Evolutionary conservation across 2,797 vertebrate species (phyloP), one percentile per base, ranked within the genome.

Genomic region (Tenualosa thibaudeaui): DNA sequence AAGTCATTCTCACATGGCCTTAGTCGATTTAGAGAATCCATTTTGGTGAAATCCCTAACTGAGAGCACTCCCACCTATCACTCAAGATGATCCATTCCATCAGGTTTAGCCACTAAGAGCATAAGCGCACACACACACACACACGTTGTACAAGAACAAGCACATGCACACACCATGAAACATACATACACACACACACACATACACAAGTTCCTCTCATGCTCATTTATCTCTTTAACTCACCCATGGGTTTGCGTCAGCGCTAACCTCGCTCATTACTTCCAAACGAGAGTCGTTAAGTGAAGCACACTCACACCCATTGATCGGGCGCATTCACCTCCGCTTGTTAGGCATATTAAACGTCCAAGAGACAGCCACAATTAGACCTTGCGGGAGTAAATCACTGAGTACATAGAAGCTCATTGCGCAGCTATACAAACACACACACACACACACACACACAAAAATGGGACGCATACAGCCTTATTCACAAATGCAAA

Each of bases 211-310:
- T 86, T 50, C 53, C 81, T 40, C 56, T 13, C 19, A 50, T 87
- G 12, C 22, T 58, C 87, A 92, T 93, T 88, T 90, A 91, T 93
- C 92, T 93, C 90, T 86, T 86, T 90, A 89, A 88, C 89, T 92
- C 90, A 88, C 87, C 88, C 68, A 56, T 84, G 90, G 91, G 93
- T 92, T 95, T 93, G 93, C 87, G 83, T 90, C 90, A 88, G 90
- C 92, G 91, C 87, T 91, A 94, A 91, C 92, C 91, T 65, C 87
- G 90, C 92, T 94, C 92, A 94, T 95, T 95, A 94, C 90, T 94
- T 91, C 87, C 68, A 82, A 90, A 90, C 81, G 89, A 94, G 91
- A 90, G 91, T 93, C 92, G 90, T 93, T 94, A 92, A 90, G 90
- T 87, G 91, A 93, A 91, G 89, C 89, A 88, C 89, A 83, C 71